These are phyloP conservation scores for Sceloporus undulatus DNA, from an alignment of 2,113 vertebrate genomes.

Conservation along the genomic window DNA sequence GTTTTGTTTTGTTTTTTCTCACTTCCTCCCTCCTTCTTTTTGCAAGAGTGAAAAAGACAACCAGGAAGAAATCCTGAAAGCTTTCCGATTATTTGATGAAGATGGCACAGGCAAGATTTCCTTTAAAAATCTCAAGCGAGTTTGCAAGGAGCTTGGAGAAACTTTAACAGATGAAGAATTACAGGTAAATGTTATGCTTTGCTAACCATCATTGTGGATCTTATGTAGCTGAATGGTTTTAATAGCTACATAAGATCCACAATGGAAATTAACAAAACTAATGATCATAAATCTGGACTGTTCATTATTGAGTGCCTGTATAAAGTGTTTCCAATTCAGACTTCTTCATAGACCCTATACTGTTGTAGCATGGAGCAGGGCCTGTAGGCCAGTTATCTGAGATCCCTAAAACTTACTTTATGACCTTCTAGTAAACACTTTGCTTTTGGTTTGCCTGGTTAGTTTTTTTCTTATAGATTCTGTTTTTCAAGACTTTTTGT, in stretches of 20 bases:
- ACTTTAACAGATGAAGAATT: constrained; percentile 93
- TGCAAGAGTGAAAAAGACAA: constrained; percentile 90
- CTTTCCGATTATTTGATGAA: constrained; percentile 93
- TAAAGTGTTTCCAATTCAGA: neutral
- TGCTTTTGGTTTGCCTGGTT: neutral
- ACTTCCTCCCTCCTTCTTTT: constrained; percentile 28
- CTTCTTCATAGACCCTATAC: neutral
- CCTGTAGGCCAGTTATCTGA: neutral
- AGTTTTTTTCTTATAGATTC: neutral
- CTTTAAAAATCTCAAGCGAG: constrained; percentile 92
- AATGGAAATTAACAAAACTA: too few relatives aligned
- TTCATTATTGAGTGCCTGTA: neutral
- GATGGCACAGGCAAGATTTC: constrained; percentile 93
- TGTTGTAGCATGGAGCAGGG: neutral
- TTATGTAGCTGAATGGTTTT: neutral
- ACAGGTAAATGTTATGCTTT: constrained; percentile 78
- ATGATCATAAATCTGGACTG: neutral
- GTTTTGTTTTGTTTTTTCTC: neutral
- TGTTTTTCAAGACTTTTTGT: neutral
- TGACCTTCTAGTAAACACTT: neutral
- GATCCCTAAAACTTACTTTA: neutral
- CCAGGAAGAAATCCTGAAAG: constrained; percentile 94
- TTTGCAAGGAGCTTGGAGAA: constrained; percentile 93
- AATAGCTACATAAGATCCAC: neutral
- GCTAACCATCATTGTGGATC: neutral